Base-by-base conservation (phyloP, 2,888 invertebrate species). In the Scaptomyza tumidula region DNA sequence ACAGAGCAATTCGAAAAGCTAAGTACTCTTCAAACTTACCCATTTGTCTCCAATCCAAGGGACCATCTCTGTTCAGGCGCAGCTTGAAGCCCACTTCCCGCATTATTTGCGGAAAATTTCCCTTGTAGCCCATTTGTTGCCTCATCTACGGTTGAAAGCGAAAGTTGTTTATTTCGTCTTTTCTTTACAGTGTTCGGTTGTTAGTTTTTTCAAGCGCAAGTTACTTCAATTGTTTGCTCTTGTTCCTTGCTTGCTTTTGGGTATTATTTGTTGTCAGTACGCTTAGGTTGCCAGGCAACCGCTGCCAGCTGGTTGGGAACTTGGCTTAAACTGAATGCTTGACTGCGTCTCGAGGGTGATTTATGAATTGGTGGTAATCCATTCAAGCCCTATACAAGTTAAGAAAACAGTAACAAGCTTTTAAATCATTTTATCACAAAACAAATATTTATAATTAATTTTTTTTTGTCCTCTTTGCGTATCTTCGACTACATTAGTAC, bases 21-120 rank as follows among this genome's bases (percentile, higher is more conserved):
- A 5, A 3, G 2, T 14, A 35, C 3, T 14, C 35, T 16, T 7
- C 31, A n/a, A 44, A 57, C 54, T 72, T 82, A 92, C 92, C 91
- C 78, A 92, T 84, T 16, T 89, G 68, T 14, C 91, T 89, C 92
- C 92, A 92, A 55, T 92, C 92, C 35, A 92, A 50, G 1, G 88
- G 85, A 0, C 91, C 92, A 61, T 92, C 90, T 33, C 86, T 86
- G 49, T 80, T 89, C 48, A 89, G 89, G 0, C 88, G 83, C 45
- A 92, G 68, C 59, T 88, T 89, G 55, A 92, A 92, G 14, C 92
- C 92, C 14, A 90, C 86, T 2, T 91, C 91, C 14, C 91, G 84
- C 52, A 91, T 92, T 45, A 91, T 77, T 71, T 92, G 86, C 6
- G 92, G 90, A 79, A 90, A 92, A 56, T 92, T 89, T 56, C 85